A percentile compares a stretch with the other conserved stretches of the same genome.
phyloP scores from a whole-genome alignment of 2,113 vertebrate genomes.

The Cathartes aura region DNA sequence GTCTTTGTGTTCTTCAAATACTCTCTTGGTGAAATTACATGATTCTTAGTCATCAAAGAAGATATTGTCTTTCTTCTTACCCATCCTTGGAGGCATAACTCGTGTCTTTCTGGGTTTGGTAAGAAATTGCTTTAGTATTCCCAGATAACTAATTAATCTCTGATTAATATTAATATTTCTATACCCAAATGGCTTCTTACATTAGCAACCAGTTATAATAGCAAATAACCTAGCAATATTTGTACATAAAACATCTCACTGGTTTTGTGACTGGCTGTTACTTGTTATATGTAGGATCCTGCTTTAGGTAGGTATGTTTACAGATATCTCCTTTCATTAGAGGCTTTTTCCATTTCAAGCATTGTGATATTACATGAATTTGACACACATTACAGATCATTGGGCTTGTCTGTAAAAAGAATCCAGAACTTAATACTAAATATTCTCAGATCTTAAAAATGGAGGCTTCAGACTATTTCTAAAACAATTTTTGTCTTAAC shows the following conservation, averaged over 20 bases:
- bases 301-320: neutral
- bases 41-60: neutral
- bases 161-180: slow-evolving; percentile 46
- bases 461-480: neutral
- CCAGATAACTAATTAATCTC: slow-evolving; percentile 50
- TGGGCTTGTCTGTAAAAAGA: neutral
- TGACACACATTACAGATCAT: neutral
- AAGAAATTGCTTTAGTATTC: slow-evolving; percentile 18
- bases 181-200: slow-evolving; percentile 14
- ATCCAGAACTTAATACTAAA: neutral
- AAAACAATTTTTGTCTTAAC: neutral
- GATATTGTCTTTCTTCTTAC: neutral
- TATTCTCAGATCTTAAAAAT: neutral
- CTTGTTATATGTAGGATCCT: neutral
- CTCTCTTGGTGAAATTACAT: neutral
- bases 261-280: neutral
- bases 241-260: neutral
- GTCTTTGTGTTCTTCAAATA: neutral
- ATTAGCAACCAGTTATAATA: slow-evolving; percentile 23
- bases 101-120: neutral
- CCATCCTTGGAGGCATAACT: neutral
- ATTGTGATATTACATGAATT: neutral
- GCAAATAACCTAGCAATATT: slow-evolving; percentile 53
- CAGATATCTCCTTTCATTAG: neutral
- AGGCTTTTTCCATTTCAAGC: neutral